Evolutionary conservation across 2,888 invertebrate species (phyloP), one percentile per base, ranked within the genome.

Genomic region (Scaptomyza flava): DNA sequence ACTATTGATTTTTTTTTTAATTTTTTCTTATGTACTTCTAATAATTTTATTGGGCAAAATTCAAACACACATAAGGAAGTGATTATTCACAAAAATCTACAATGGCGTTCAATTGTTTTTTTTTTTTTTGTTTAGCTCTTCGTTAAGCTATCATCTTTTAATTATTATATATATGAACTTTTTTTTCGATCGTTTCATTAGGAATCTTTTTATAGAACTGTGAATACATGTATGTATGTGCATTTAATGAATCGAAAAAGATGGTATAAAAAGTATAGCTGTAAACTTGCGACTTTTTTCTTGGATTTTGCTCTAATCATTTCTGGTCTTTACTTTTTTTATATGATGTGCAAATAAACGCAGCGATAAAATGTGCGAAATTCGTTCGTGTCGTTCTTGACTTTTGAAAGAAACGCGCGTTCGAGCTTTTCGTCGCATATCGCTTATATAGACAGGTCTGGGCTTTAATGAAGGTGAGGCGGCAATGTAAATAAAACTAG

Each of bases 371-470:
- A 68, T 72, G 68, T 68, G 72, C 65, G 70, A 80, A 68, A 50
- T 68, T 81, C 78, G 74, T 71, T 77, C 68, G 74, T 71, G 73
- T 65, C 68, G 71, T 69, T 81, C 68, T 69, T 69, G 62, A 68
- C 20, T 63, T 73, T 66, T 72, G 27, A 38, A 68, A 65, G 77
- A 79, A 68, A 54, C 12, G 17, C 62, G 53, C 66, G 46, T 53
- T 47, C 59, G 30, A 38, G 27, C 38, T 52, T 67, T 62, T 72
- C 34, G 34, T 12, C 51, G 64, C 38, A 60, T 70, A 64, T 67
- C 38, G 50, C 56, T 12, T 53, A 50, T 75, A 64, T 66, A 66
- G 63, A 7, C n/a, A 47, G 46, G 52, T 51, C 27, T 58, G 64
- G 62, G 67, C 68, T 66, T 53, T 54, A 59, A 61, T 72, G 68